A percentile compares a stretch with the other conserved stretches of the same genome.
These are phyloP conservation scores for Hystrix brachyura DNA, from an alignment of 2,113 vertebrate species.

Conservation along the genomic window DNA sequence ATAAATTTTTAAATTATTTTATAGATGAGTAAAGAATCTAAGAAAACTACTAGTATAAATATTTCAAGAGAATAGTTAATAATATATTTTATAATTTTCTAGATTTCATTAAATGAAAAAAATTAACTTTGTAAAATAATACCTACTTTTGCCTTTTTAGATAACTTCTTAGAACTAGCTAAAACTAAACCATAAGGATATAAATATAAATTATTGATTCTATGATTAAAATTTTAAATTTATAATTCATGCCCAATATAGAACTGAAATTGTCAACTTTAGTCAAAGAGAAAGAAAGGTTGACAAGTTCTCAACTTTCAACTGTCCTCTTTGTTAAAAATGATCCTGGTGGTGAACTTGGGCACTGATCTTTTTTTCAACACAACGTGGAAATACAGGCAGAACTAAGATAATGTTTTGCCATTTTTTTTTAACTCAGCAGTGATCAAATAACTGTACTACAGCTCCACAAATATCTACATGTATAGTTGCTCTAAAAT, in stretches of 20 bases:
- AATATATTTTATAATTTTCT: background rate
- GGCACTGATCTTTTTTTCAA: background rate
- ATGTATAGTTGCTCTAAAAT: background rate
- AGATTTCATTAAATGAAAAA: background rate
- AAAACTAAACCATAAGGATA: background rate
- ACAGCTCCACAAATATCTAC: background rate
- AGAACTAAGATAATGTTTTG: background rate
- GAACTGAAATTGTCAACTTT: background rate
- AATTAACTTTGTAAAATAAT: background rate
- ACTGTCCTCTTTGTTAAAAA: background rate
- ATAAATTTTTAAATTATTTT: background rate
- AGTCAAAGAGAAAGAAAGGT: background rate
- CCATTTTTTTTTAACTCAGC: background rate
- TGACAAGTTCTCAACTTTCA: background rate
- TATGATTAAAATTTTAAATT: background rate
- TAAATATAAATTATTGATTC: background rate
- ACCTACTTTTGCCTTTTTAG: background rate
- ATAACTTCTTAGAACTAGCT: background rate
- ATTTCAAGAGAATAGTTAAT: background rate
- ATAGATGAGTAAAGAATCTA: background rate
- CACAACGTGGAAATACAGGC: background rate
- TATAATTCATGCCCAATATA: background rate
- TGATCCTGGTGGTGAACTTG: background rate
- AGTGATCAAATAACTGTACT: background rate
- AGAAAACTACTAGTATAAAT: background rate